A percentile compares a stretch with the other conserved stretches of the same genome.
These are phyloP conservation scores for Idaea aversata DNA, from an alignment of 2,888 invertebrate genomes.

Conservation along the genomic window DNA sequence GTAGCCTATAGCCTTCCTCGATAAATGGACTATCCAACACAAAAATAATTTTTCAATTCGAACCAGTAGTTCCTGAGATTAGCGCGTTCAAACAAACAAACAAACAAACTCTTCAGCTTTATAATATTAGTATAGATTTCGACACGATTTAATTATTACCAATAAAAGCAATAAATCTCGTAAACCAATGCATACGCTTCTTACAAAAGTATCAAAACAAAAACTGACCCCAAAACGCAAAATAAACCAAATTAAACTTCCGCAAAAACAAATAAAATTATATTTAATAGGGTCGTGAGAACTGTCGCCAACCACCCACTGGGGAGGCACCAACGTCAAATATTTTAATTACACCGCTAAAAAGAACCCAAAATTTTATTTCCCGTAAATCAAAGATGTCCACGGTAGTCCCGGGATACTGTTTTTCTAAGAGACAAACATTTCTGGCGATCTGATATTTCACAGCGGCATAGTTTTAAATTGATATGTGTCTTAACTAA, in stretches of 20 bases:
- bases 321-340: slow-evolving; percentile 65
- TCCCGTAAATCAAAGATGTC: slow-evolving; percentile 72
- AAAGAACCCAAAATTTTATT: slow-evolving; percentile 71
- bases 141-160: neutral
- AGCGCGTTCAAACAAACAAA: too few species aligned
- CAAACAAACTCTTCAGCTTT: too few species aligned
- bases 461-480: slow-evolving; percentile 9
- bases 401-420: slow-evolving; percentile 58
- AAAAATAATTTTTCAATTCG: too few species aligned
- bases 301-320: slow-evolving; percentile 79
- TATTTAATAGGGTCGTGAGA: slow-evolving; percentile 79
- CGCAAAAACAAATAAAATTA: slow-evolving; percentile 74
- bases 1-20: too few species aligned
- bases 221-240: slow-evolving; percentile 32
- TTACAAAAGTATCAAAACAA: slow-evolving; percentile 46
- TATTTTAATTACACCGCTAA: slow-evolving; percentile 78
- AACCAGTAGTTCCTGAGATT: too few species aligned
- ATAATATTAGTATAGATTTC: too few species aligned
- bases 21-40: too few species aligned
- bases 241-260: slow-evolving; percentile 47
- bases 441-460: slow-evolving; percentile 15
- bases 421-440: slow-evolving; percentile 25
- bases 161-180: slow-evolving; percentile 37
- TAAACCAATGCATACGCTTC: slow-evolving; percentile 36
- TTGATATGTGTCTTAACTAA: slow-evolving; percentile 11